A percentile compares a stretch with the other conserved stretches of the same genome.
These are phyloP conservation scores for Drosophila sucinea DNA, from an alignment of 1,140 invertebrate species.

Conservation along the genomic window DNA sequence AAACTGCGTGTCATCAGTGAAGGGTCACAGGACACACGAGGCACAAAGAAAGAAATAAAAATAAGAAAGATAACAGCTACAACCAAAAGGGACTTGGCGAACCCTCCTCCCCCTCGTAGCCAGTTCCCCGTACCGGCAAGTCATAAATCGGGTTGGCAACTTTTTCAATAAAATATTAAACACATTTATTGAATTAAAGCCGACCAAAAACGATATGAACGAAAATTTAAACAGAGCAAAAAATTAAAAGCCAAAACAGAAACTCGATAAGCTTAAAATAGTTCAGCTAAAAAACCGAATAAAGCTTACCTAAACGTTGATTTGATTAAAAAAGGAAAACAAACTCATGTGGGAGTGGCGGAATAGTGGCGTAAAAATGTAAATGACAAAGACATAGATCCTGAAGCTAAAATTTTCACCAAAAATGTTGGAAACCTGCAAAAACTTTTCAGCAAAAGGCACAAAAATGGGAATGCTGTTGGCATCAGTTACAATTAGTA, in stretches of 20 bases:
- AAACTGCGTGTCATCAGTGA: slow-evolving; percentile 65
- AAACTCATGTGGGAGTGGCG: too few relatives aligned
- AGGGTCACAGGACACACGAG: slow-evolving; percentile 31
- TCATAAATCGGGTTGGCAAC: slow-evolving; percentile 8
- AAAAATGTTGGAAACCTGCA: too few relatives aligned
- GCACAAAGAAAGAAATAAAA: slow-evolving; percentile 22
- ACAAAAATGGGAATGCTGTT: too few relatives aligned
- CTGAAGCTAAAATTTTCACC: too few relatives aligned
- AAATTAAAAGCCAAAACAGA: background rate
- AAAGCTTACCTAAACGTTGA: too few relatives aligned
- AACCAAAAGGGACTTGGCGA: background rate
- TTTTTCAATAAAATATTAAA: slow-evolving; percentile 14
- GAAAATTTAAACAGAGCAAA: background rate
- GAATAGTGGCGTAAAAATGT: too few relatives aligned
- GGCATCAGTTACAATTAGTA: too few relatives aligned
- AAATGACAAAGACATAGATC: too few relatives aligned
- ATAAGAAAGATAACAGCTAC: slow-evolving; percentile 4
- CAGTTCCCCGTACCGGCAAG: background rate
- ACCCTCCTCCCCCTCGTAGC: background rate
- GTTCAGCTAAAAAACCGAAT: background rate
- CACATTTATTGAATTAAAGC: background rate
- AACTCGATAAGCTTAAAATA: background rate
- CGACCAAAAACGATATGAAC: background rate
- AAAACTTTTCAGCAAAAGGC: too few relatives aligned
- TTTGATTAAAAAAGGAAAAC: too few relatives aligned